These are phyloP conservation scores for Euphydryas editha DNA, from an alignment of 2,888 invertebrate species.

Conservation along the genomic window DNA sequence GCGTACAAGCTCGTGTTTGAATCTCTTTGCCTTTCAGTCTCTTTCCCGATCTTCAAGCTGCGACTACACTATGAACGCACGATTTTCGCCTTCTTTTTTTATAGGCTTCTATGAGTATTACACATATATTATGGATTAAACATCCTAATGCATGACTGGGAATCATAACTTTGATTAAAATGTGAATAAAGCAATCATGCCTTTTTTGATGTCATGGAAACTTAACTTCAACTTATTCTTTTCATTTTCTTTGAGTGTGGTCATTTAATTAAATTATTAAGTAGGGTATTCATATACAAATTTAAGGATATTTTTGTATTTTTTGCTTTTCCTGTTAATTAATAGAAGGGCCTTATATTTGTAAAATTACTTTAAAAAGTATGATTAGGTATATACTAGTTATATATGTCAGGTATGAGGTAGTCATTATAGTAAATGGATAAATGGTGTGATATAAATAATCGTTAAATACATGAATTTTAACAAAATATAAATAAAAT, in stretches of 20 bases:
- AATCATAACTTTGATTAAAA: background rate
- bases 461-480: too few species aligned
- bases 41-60: background rate
- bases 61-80: constrained; percentile 15
- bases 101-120: background rate
- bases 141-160: background rate
- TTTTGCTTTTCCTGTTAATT: background rate
- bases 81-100: background rate
- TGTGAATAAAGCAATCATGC: background rate
- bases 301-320: background rate
- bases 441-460: too few species aligned
- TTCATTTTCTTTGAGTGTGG: too few species aligned
- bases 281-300: background rate
- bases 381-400: too few species aligned
- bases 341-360: too few species aligned
- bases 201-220: background rate
- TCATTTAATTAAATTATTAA: background rate
- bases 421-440: too few species aligned
- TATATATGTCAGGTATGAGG: too few species aligned
- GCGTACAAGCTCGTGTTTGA: constrained; percentile 68
- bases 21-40: constrained; percentile 38
- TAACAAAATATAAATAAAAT: too few species aligned
- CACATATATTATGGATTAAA: background rate
- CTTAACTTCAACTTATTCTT: background rate
- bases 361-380: too few species aligned